Conservation (phyloP, 2,113 vertebrate species). For the Athene noctua region DNA sequence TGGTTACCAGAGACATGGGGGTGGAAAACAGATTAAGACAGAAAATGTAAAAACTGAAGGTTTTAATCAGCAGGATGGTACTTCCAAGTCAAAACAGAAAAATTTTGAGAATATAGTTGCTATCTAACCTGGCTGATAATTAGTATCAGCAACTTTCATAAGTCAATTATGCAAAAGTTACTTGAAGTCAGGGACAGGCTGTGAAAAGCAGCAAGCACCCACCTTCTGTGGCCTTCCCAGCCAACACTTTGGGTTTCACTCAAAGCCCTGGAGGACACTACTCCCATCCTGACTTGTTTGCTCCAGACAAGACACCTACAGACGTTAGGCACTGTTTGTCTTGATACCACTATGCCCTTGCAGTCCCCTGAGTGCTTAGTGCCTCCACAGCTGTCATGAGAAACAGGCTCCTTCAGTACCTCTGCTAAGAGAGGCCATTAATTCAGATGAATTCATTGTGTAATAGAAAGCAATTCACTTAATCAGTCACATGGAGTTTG, state of each 20-base stretch:
- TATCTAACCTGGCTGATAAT: background rate
- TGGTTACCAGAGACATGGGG: background rate
- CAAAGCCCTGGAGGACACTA: background rate
- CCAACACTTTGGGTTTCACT: background rate
- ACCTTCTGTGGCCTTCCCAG: background rate
- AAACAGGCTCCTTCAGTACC: background rate
- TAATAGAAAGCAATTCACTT: slow-evolving; percentile 14
- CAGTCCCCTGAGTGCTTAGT: background rate
- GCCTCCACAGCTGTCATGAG: background rate
- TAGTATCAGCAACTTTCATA: background rate
- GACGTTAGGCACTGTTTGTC: background rate
- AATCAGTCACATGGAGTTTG: background rate
- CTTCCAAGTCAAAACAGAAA: background rate
- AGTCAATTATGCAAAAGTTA: background rate
- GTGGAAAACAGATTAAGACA: background rate
- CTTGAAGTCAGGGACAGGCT: background rate
- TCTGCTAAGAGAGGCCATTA: background rate
- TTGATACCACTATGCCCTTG: background rate
- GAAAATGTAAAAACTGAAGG: background rate
- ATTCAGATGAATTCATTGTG: background rate
- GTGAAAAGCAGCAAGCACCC: background rate
- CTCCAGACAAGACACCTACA: background rate
- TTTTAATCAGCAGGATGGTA: background rate
- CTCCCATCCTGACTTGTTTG: background rate
- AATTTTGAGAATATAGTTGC: background rate